Conservation (phyloP, 2,113 vertebrate species). For the Malurus elegans region DNA sequence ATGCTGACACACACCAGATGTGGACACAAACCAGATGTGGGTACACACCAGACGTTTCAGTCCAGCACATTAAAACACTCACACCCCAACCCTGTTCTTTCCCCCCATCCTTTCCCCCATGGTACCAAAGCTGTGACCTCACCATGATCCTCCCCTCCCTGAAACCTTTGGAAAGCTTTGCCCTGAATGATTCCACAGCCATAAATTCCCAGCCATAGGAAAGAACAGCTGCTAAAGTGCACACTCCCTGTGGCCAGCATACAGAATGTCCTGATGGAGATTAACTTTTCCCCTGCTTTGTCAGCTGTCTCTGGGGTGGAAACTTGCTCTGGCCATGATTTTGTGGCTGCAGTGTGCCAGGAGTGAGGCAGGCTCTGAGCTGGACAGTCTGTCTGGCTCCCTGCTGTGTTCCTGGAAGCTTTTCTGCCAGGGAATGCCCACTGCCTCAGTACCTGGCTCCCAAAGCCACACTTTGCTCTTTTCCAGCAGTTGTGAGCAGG, state of each 20-base stretch:
- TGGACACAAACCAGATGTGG: too few relatives aligned
- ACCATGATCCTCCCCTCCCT: background rate
- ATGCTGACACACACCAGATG: background rate
- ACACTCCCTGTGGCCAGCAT: background rate
- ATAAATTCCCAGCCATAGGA: background rate
- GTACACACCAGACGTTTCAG: background rate
- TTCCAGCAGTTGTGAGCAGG: background rate
- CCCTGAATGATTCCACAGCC: background rate
- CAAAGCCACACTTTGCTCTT: background rate
- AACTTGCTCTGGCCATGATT: background rate
- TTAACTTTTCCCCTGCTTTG: background rate
- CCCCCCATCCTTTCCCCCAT: background rate
- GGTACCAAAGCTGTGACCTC: background rate
- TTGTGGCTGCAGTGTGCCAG: background rate
- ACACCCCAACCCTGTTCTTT: fast-evolving
- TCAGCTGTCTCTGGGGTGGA: background rate
- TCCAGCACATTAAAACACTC: background rate
- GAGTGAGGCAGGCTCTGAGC: background rate
- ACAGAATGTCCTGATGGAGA: background rate
- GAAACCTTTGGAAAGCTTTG: background rate
- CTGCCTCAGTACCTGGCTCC: background rate
- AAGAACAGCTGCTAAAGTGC: background rate
- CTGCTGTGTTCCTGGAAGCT: background rate
- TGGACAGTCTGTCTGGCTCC: background rate
- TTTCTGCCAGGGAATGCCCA: background rate